Evolutionary conservation across 2,888 invertebrate genomes (phyloP).

Genomic region (Miltochrista miniata): DNA sequence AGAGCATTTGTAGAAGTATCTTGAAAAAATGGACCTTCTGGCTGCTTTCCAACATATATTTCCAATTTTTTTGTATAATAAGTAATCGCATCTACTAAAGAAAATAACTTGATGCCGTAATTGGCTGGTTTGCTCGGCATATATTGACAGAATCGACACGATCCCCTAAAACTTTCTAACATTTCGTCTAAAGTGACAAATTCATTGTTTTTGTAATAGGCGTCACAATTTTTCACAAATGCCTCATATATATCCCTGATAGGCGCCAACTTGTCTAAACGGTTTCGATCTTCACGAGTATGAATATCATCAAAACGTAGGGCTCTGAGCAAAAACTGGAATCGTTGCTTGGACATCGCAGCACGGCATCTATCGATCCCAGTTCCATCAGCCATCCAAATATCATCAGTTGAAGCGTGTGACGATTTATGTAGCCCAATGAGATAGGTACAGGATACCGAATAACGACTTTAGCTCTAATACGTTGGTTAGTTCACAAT

Average conservation of each 20-base stretch:
- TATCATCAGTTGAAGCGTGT: background rate
- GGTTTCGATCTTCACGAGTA: background rate
- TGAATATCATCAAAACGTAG: too few relatives aligned
- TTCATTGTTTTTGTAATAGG: background rate
- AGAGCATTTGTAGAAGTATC: too few relatives aligned
- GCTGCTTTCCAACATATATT: slow-evolving; percentile 21
- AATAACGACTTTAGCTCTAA: slow-evolving; percentile 12
- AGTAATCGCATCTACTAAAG: slow-evolving; percentile 22
- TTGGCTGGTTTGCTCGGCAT: slow-evolving; percentile 24
- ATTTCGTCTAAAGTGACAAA: slow-evolving; percentile 12
- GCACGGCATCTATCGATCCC: too few relatives aligned
- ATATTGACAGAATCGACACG: slow-evolving; percentile 22
- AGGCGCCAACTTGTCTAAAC: slow-evolving; percentile 7
- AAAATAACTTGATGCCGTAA: slow-evolving; percentile 28
- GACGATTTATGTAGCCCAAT: slow-evolving; percentile 17
- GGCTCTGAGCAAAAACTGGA: too few relatives aligned
- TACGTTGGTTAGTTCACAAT: too few relatives aligned
- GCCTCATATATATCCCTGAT: slow-evolving; percentile 8
- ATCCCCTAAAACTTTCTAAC: slow-evolving; percentile 24
- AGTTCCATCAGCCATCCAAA: too few relatives aligned
- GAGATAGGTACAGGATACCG: slow-evolving; percentile 24
- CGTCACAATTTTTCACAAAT: slow-evolving; percentile 6
- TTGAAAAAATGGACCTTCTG: too few relatives aligned
- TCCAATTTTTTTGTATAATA: slow-evolving; percentile 25
- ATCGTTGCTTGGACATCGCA: too few relatives aligned